Evolutionary conservation across 2,888 invertebrate species (phyloP).

Genomic region (Drosophila colorata): DNA sequence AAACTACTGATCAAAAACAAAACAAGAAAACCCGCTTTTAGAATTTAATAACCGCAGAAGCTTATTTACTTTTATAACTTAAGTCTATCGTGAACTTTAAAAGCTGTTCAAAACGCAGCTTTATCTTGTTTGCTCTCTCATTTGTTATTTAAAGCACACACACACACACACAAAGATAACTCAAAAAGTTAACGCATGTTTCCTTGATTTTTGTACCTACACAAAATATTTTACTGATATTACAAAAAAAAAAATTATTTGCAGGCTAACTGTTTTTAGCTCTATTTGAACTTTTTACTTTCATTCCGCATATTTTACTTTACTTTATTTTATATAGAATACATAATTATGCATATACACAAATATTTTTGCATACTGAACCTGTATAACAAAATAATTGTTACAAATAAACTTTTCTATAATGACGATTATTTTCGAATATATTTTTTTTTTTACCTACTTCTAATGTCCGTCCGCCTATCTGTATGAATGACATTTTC

Average conservation of each 20-base stretch:
- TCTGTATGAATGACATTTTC: too few relatives aligned
- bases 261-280: slow-evolving; percentile 2
- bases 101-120: slow-evolving; percentile 11
- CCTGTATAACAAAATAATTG: slow-evolving; percentile 50
- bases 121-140: slow-evolving; percentile 35
- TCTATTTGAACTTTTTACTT: slow-evolving; percentile 16
- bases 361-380: slow-evolving; percentile 70
- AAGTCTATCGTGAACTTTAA: slow-evolving; percentile 19
- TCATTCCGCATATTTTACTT: slow-evolving; percentile 35
- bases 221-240: slow-evolving; percentile 9
- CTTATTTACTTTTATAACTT: slow-evolving; percentile 41
- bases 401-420: slow-evolving; percentile 62
- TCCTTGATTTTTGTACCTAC: slow-evolving; percentile 59
- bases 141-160: slow-evolving; percentile 54
- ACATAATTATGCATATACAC: slow-evolving; percentile 23
- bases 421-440: slow-evolving; percentile 14
- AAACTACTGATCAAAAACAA: slow-evolving; percentile 28
- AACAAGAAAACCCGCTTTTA: slow-evolving; percentile 1
- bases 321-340: slow-evolving; percentile 21
- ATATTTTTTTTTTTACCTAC: too few relatives aligned
- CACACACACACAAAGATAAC: slow-evolving; percentile 8
- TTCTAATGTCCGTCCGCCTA: too few relatives aligned
- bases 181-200: slow-evolving; percentile 33
- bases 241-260: neutral
- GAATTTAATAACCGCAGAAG: slow-evolving; percentile 31